These are phyloP conservation scores for Tragelaphus imberbis DNA, from an alignment of 2,113 vertebrate genomes.

Conservation along the genomic window DNA sequence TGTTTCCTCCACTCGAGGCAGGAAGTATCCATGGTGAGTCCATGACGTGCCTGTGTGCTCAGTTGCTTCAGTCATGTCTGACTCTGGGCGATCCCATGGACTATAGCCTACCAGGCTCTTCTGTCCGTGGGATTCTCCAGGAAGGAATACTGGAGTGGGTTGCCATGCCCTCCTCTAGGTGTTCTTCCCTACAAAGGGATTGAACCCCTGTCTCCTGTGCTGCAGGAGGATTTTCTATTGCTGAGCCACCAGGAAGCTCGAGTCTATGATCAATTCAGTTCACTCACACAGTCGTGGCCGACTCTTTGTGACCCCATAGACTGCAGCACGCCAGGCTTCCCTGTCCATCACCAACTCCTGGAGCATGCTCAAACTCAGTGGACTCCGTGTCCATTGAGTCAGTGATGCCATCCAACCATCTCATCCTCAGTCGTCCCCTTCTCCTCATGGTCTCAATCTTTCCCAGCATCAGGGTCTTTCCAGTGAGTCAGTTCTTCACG, in stretches of 20 bases:
- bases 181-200: background rate
- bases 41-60: background rate
- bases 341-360: background rate
- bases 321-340: background rate
- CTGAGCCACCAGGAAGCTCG: background rate
- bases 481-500: background rate
- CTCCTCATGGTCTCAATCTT: background rate
- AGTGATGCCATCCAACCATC: background rate
- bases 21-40: background rate
- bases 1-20: background rate
- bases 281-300: fast-evolving
- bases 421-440: background rate
- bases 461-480: background rate
- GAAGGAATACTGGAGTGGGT: background rate
- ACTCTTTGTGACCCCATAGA: background rate
- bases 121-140: background rate
- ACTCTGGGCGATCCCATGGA: background rate
- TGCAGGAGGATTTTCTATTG: background rate
- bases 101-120: background rate
- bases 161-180: background rate
- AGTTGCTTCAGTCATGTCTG: background rate
- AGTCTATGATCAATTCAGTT: background rate
- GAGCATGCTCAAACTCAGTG: background rate
- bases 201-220: background rate
- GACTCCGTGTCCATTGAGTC: background rate